These are phyloP conservation scores for Eilema depressum DNA, from an alignment of 2,888 invertebrate species.

Conservation along the genomic window DNA sequence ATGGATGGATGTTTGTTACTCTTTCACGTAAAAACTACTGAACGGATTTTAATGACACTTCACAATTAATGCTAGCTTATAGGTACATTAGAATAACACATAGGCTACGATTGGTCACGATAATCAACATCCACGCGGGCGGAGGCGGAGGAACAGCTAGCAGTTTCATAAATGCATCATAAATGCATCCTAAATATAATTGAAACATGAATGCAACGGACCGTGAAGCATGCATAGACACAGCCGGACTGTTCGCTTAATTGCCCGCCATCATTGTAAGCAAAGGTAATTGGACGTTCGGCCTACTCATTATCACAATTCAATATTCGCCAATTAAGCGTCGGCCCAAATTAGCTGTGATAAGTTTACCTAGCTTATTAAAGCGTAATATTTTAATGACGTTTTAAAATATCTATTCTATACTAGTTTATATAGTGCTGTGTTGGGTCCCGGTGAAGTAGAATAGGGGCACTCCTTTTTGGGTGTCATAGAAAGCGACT, in stretches of 20 bases:
- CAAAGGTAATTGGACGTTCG: conserved; percentile 47
- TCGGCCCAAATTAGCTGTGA: conserved; percentile 19
- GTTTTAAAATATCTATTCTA: conserved; percentile 11
- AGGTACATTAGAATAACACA: too few species aligned
- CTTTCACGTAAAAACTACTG: too few species aligned
- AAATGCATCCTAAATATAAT: too few species aligned
- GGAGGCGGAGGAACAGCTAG: too few species aligned
- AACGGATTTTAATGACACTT: too few species aligned
- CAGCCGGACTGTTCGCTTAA: conserved; percentile 5
- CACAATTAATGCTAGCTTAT: too few species aligned
- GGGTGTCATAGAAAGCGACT: too few species aligned
- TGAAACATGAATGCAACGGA: neutral
- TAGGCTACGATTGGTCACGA: too few species aligned
- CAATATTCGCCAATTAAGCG: conserved; percentile 36
- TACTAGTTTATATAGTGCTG: neutral
- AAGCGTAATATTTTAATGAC: conserved; percentile 3
- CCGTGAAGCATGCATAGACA: neutral
- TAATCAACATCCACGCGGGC: too few species aligned
- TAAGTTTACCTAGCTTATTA: neutral
- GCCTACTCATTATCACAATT: conserved; percentile 37
- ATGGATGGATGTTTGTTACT: too few species aligned
- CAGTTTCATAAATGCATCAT: neutral
- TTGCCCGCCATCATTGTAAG: conserved; percentile 16
- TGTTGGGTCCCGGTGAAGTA: too few species aligned
- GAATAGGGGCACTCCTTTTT: too few species aligned